A percentile compares a stretch with the other conserved stretches of the same genome.
These are phyloP conservation scores for Lycia hirtaria DNA, from an alignment of 2,888 invertebrate species.

Conservation along the genomic window DNA sequence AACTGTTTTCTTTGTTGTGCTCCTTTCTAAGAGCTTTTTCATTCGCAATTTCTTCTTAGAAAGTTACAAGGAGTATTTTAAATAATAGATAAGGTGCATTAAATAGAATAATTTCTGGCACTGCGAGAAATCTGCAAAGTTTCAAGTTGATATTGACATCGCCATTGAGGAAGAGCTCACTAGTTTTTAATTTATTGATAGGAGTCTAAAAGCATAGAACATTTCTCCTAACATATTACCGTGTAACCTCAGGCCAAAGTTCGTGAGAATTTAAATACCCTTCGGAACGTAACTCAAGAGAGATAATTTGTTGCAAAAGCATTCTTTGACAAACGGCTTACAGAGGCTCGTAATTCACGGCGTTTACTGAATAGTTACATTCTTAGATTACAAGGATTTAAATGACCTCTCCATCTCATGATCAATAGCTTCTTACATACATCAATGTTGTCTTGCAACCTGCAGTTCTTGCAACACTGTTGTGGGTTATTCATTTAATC, in stretches of 20 bases:
- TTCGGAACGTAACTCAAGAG: slow-evolving; percentile 10
- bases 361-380: slow-evolving; percentile 26
- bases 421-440: slow-evolving; percentile 38
- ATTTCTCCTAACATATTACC: slow-evolving; percentile 8
- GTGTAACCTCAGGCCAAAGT: slow-evolving; percentile 5
- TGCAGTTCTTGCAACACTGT: slow-evolving; percentile 31
- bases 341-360: slow-evolving; percentile 20
- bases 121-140: slow-evolving; percentile 1
- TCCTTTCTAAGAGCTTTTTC: too few relatives aligned
- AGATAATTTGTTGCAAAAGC: slow-evolving; percentile 24
- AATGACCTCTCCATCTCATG: slow-evolving; percentile 35
- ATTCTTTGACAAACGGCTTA: slow-evolving; percentile 17
- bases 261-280: slow-evolving; percentile 17
- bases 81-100: too few relatives aligned
- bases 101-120: not conserved
- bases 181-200: slow-evolving; percentile 1
- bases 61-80: too few relatives aligned
- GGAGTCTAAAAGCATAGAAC: slow-evolving; percentile 9
- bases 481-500: slow-evolving; percentile 29
- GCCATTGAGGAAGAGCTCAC: not conserved
- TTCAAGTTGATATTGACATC: slow-evolving; percentile 7
- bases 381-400: slow-evolving; percentile 36
- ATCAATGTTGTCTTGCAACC: slow-evolving; percentile 34
- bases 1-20: too few relatives aligned
- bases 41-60: too few relatives aligned